Percentiles rank a stretch among this genome's conserved stretches.
Conservation (phyloP, 2,113 vertebrate species). For the Megaceryle torquata region DNA sequence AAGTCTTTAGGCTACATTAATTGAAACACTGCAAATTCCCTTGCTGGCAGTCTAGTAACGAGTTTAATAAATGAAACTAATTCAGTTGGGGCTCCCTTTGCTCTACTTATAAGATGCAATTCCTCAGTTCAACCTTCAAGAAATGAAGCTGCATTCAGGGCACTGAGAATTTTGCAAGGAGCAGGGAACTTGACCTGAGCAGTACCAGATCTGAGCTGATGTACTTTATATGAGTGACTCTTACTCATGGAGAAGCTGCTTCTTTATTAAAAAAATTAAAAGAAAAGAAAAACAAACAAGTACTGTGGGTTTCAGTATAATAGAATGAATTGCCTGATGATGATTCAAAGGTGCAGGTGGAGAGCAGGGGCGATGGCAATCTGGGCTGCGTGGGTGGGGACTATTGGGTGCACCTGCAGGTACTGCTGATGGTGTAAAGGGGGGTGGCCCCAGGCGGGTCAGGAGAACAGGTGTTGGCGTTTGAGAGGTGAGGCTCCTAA, state of each 20-base stretch:
- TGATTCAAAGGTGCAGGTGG: not conserved
- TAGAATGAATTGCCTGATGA: not conserved
- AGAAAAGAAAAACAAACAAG: not conserved
- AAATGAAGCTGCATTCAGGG: not conserved
- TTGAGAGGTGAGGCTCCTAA: not conserved
- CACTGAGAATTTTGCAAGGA: not conserved
- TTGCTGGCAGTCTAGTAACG: not conserved
- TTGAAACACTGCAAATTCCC: not conserved
- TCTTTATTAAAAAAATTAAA: not conserved
- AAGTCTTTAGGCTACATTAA: not conserved
- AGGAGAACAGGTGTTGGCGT: not conserved
- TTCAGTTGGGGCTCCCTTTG: not conserved
- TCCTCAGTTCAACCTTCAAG: not conserved
- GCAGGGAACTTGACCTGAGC: not conserved
- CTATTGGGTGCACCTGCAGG: not conserved
- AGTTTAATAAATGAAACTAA: not conserved
- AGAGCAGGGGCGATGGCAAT: not conserved
- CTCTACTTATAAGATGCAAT: not conserved
- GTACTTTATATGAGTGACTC: not conserved
- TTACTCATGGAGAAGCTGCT: not conserved
- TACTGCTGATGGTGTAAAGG: not conserved
- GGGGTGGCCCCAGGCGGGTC: too few species aligned
- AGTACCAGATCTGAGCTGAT: not conserved
- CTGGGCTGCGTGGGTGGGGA: rapidly evolving
- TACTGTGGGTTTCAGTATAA: not conserved